Conservation (phyloP, 2,113 vertebrate genomes). For the Anhinga rufa region DNA sequence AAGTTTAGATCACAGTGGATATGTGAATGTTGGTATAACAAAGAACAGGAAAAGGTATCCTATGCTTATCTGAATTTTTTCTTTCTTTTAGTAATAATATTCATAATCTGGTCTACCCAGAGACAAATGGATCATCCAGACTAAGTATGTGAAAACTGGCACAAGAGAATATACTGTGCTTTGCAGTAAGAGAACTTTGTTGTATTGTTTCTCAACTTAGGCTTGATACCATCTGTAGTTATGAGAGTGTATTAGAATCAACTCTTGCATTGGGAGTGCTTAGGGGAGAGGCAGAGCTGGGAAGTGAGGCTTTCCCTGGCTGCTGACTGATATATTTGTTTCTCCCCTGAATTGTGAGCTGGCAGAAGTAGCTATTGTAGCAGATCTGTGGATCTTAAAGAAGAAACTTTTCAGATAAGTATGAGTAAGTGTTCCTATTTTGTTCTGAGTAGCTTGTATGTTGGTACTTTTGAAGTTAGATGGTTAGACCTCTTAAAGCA, state of each 20-base stretch:
- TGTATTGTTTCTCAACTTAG: background rate
- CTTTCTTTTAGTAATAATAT: background rate
- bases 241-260: background rate
- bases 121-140: background rate
- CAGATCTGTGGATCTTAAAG: background rate
- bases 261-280: background rate
- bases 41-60: background rate
- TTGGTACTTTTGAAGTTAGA: background rate
- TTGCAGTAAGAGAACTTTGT: background rate
- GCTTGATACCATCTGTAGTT: background rate
- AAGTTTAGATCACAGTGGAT: background rate
- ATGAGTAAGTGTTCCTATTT: background rate
- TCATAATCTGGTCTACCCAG: background rate
- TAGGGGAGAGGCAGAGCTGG: background rate
- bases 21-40: background rate
- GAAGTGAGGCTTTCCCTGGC: background rate
- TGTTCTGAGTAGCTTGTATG: background rate
- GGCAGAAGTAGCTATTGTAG: background rate
- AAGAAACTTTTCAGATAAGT: background rate
- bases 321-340: background rate
- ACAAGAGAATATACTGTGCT: background rate
- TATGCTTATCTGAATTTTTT: background rate
- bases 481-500: background rate
- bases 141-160: background rate
- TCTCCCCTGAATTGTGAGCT: background rate